Evolutionary conservation across 2,797 vertebrate genomes (phyloP).

Genomic region (Remorina albescens): DNA sequence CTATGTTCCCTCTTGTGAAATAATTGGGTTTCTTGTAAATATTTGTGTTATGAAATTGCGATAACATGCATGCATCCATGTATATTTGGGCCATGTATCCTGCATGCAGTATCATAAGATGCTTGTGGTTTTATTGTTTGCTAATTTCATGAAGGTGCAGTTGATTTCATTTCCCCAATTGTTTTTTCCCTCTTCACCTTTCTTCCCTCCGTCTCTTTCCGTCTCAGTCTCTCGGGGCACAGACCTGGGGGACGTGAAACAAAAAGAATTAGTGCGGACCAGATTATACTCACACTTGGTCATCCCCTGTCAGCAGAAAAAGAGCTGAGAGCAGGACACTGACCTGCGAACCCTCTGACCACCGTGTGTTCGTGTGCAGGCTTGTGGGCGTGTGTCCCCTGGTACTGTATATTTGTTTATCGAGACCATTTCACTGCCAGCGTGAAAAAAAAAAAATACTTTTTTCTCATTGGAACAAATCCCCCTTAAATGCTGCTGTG

Average conservation of each 20-base stretch:
- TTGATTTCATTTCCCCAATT: constrained; percentile 14
- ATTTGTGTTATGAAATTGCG: constrained; percentile 2
- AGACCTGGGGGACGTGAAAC: constrained; percentile 60
- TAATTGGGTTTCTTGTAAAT: background rate
- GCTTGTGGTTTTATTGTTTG: background rate
- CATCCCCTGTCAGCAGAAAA: constrained; percentile 79
- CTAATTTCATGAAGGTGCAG: constrained; percentile 2
- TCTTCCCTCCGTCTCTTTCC: constrained; percentile 14
- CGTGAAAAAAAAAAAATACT: too few relatives aligned
- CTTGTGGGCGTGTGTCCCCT: background rate
- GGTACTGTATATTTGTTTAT: background rate
- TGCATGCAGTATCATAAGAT: background rate
- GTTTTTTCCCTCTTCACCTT: constrained; percentile 35
- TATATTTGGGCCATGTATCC: background rate
- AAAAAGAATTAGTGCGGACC: constrained; percentile 69
- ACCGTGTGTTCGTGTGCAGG: constrained; percentile 21
- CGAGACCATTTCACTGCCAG: background rate
- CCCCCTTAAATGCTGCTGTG: too few relatives aligned
- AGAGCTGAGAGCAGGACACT: constrained; percentile 75
- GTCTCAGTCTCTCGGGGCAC: constrained; percentile 42
- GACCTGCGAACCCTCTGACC: constrained; percentile 70
- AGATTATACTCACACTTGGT: constrained; percentile 73
- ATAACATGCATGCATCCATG: background rate
- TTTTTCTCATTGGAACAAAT: too few relatives aligned
- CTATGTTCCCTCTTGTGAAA: background rate